Base-by-base conservation (phyloP, 2,113 vertebrate species). In the Elanus axillaris region DNA sequence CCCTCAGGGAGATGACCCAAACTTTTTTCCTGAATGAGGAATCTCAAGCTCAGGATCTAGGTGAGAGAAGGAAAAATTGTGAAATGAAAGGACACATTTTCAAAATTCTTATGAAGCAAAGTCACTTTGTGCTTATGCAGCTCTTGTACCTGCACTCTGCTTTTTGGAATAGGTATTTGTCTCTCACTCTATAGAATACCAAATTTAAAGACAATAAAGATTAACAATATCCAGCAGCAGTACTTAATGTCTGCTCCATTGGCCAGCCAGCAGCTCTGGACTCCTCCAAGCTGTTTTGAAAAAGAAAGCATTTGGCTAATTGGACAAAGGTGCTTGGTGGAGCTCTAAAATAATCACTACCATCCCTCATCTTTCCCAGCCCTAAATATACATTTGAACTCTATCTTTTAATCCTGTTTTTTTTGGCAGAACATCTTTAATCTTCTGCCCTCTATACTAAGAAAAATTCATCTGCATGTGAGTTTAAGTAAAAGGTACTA, bases 311-410 rank as follows among this genome's bases (percentile, higher is more conserved):
- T 94, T 94, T 91, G 88, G 67, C 48, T 96, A 95, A 97, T 93
- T 96, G 86, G 86, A 86, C 93, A 95, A 97, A 96, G 90, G 94
- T 91, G 78, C 48, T 88, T 95, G 94, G 96, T 93, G 90, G 96
- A 93, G 82, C 72, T 79, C 72, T 86, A n/a, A 93, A 95, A 92
- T 95, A 94, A 95, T 94, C 87, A 94, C 58, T 97, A 94, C 86
- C 94, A 94, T 94, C 29, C 94, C 73, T 94, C 84, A 36, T 93
- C 40, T 94, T 91, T 94, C 76, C 69, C 87, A 94, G 48, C 60
- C 64, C 83, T 50, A 91, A 90, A 88, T 77, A 66, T 27, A 87
- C 32, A 91, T 85, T 94, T 83, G 83, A 93, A 88, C 56, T 96
- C 67, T 94, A 87, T 94, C 94, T 96, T 94, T 94, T 93, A 86